These are phyloP conservation scores for Menura novaehollandiae DNA, from an alignment of 2,113 vertebrate species.

Conservation along the genomic window DNA sequence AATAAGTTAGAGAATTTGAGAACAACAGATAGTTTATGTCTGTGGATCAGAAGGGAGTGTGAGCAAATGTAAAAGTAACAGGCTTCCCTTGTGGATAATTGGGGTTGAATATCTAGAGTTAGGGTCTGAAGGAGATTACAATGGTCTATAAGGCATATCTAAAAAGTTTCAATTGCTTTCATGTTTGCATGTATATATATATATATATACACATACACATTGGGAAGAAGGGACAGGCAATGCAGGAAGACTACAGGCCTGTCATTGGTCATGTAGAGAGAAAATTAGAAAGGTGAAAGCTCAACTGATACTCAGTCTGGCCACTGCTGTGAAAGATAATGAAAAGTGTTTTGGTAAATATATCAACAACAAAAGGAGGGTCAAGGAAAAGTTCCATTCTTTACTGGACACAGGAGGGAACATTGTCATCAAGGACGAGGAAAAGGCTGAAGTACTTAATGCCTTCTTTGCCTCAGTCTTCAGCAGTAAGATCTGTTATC, in stretches of 20 bases:
- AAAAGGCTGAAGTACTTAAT: background rate
- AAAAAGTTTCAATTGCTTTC: background rate
- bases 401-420: background rate
- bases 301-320: background rate
- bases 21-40: background rate
- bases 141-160: background rate
- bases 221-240: background rate
- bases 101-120: background rate
- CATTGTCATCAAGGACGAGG: background rate
- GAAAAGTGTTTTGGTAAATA: background rate
- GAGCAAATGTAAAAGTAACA: background rate
- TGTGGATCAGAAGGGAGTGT: background rate
- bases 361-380: background rate
- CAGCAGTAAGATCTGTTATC: background rate
- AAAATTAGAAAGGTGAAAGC: background rate
- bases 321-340: background rate
- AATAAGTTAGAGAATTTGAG: background rate
- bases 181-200: background rate
- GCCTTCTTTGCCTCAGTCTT: background rate
- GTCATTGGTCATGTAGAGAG: background rate
- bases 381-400: background rate
- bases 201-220: fast-evolving
- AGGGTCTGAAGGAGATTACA: background rate
- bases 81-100: background rate
- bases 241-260: background rate